Evolutionary conservation across 2,113 vertebrate genomes (phyloP), one percentile per base, ranked within the genome.

Genomic region (Osmerus mordax): DNA sequence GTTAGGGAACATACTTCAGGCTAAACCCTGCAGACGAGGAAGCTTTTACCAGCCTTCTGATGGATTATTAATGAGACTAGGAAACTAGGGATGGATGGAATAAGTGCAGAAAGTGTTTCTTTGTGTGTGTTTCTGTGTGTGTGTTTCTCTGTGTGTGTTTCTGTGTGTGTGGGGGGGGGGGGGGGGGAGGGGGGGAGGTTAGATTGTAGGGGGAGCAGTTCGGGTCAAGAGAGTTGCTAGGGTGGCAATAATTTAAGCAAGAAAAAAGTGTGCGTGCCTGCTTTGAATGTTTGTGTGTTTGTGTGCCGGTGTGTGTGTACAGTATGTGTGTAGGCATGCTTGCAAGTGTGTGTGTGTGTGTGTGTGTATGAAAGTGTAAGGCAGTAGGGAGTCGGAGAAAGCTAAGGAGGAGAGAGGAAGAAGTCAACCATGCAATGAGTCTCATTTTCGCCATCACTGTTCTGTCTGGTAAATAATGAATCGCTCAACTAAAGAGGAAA

Each of bases 391-490:
- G 55, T 21, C 32, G 69, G 3, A 69, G 67, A 78, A 36, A 64
- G 67, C 59, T 54, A 66, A 74, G 75, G 69, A 65, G 74, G 19
- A 71, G 70, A 68, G 51, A 16, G 65, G 62, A 77, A 25, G 41
- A 54, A 81, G 64, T 75, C 72, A 32, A 69, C 78, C 81, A 58
- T 75, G 72, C 63, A 47, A 62, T 8, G 69, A 64, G 61, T 75
- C 75, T 83, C 74, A 67, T 80, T 74, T 78, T 65, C 47, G 56
- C 62, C 54, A 54, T 64, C 25, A 62, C 67, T 66, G 63, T 28
- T 52, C 56, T 59, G 71, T 73, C 79, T 82, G 67, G 54, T 88
- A 76, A 88, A 87, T 85, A 77, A 87, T 85, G 69, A 78, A 88
- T 80, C 3, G 25, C 41, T 67, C 15, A 60, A 71, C 36, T 78